Evolutionary conservation across 2,113 vertebrate species (phyloP).

Genomic region (Meriones unguiculatus): DNA sequence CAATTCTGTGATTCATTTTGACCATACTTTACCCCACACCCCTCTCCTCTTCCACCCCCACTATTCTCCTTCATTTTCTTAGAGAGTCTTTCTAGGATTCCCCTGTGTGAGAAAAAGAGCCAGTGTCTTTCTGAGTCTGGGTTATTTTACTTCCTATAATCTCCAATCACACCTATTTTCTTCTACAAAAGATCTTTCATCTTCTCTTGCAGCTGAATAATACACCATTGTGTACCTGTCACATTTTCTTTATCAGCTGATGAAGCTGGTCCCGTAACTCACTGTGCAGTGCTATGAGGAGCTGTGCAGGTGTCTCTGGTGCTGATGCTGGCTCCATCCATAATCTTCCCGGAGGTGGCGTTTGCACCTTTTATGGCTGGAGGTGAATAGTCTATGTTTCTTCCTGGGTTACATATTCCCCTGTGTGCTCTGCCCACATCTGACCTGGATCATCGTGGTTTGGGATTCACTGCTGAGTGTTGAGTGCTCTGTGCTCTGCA

Average conservation of each 20-base stretch:
- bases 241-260: neutral
- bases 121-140: neutral
- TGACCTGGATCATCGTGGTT: neutral
- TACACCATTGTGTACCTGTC: neutral
- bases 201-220: neutral
- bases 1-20: neutral
- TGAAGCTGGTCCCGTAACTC: no score
- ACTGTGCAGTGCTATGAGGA: neutral
- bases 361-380: neutral
- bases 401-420: neutral
- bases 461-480: neutral
- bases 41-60: neutral
- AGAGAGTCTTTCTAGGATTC: neutral
- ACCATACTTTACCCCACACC: accelerated
- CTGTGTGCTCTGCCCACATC: neutral
- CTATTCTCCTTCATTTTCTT: neutral
- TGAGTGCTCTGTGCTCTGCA: neutral
- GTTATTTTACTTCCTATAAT: neutral
- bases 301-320: neutral
- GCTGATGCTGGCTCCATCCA: neutral
- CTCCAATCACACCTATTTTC: neutral
- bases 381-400: neutral
- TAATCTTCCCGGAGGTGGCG: neutral
- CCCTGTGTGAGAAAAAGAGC: neutral
- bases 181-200: neutral